Evolutionary conservation across 2,888 invertebrate genomes (phyloP), one percentile per base, ranked within the genome.

Genomic region (Rhynchonema sp.): DNA sequence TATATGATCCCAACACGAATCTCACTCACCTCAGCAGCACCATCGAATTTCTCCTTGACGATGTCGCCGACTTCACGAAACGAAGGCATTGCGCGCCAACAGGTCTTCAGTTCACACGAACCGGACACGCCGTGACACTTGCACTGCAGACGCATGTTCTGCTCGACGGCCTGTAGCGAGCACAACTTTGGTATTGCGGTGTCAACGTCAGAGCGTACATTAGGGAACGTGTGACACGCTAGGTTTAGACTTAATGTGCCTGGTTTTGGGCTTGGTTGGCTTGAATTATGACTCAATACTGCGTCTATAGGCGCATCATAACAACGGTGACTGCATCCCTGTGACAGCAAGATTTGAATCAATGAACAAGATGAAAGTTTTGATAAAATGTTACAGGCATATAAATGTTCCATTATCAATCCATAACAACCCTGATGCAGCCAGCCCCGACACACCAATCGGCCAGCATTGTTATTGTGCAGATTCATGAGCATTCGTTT

Each of bases 21-120:
- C 46, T 22, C 63, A 46, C 64, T 68, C 22, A 78, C 77, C 63
- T 77, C 75, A 1, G 76, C 75, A 2, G 77, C 77, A 6, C 73
- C 73, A 64, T 78, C 77, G 63, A 77, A 78, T 62, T 77, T 77
- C 56, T 75, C 74, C 61, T 76, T 75, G 61, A 78, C 72, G 2
- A 72, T 65, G 59, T 72, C 68, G 20, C 78, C 77, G 53, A 77
- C 72, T 66, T 74, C 65, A 25, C 76, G 65, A 64, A 75, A 74
- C 3, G 69, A 66, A 1, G 75, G 74, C 70, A 75, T 70, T 46
- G 72, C 68, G 57, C 70, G 66, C 75, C 75, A 75, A 63, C 75
- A 75, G 17, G 75, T 75, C 63, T 72, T 72, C 46, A 75, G 66
- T 62, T 75, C 74, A 64, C 75, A 75, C 22, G 75, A 75, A 6